Evolutionary conservation across 2,888 invertebrate genomes (phyloP).

Genomic region (Drosophila atripex): DNA sequence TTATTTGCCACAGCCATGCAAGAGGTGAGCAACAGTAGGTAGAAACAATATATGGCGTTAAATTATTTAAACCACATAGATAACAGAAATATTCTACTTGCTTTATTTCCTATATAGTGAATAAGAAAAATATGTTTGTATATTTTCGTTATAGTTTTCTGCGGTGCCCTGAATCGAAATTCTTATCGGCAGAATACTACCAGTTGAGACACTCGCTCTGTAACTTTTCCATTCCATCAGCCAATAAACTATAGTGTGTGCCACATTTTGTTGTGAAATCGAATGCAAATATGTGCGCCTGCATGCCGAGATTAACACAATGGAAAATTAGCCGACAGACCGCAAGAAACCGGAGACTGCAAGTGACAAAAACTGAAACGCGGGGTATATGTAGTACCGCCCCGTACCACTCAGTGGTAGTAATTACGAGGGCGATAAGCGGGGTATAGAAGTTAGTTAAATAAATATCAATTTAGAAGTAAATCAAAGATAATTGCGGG

Average conservation of each 20-base stretch:
- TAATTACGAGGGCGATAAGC: slow-evolving; percentile 13
- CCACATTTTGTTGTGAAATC: slow-evolving; percentile 40
- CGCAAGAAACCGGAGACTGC: slow-evolving; percentile 34
- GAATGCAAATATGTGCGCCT: slow-evolving; percentile 19
- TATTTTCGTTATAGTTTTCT: neutral
- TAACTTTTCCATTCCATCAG: slow-evolving; percentile 18
- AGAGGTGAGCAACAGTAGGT: slow-evolving; percentile 2
- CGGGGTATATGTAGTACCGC: too few relatives aligned
- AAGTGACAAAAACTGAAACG: slow-evolving; percentile 13
- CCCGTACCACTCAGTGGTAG: neutral
- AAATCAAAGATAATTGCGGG: slow-evolving; percentile 49
- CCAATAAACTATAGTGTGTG: slow-evolving; percentile 32
- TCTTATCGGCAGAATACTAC: slow-evolving; percentile 45
- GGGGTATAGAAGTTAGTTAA: slow-evolving; percentile 15
- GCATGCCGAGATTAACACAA: slow-evolving; percentile 26
- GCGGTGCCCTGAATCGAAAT: slow-evolving; percentile 2
- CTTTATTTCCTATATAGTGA: neutral
- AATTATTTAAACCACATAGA: too few relatives aligned
- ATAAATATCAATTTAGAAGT: slow-evolving; percentile 43
- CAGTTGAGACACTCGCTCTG: slow-evolving; percentile 25
- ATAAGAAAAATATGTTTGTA: neutral
- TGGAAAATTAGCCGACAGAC: slow-evolving; percentile 16
- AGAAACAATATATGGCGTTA: neutral
- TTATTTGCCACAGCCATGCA: slow-evolving; percentile 42
- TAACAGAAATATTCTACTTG: neutral